Base-by-base conservation (phyloP, 2,113 vertebrate genomes). In the Orientallactaga bullata region DNA sequence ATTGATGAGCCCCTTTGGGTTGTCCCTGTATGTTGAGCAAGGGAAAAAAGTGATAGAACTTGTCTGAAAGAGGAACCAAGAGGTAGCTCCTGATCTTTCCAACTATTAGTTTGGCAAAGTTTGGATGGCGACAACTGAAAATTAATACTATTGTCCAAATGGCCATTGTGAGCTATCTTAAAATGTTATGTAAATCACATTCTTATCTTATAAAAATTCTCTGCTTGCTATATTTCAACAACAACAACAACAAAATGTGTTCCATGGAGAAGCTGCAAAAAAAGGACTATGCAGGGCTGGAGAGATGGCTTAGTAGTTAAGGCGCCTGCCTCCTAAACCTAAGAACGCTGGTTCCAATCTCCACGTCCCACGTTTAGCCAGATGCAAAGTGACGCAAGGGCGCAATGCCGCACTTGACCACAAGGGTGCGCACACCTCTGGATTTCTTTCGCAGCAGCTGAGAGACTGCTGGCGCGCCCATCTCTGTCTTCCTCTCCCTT, bases 51-150 rank as follows among this genome's bases (percentile, higher is more conserved):
- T 32, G 32, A 88, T 39, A 87, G 39, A 79, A 81, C 7, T 37
- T 77, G 24, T 77, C 61, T 90, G 65, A 81, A 93, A 86, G 55
- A 84, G 12, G 72, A 94, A 94, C 13, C 68, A 71, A 88, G 66
- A 51, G 30, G 73, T 7, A 0, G 12, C 7, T 30, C 35, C 2
- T 88, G 39, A 16, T 18, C 39, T 88, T 79, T 30, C 28, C 15
- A 37, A 24, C 24, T 78, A 51, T 74, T 69, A 35, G 87, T 78
- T 17, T 55, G n/a, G 55, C 4, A 85, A 10, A 92, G 4, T 2
- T 47, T 13, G 6, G 21, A 66, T 80, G 61, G 63, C 69, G 72
- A 73, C 30, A 69, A 58, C 0, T 69, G 39, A 93, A 93, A 93
- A 95, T 66, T 51, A 78, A 82, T 83, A 26, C 1, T 30, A 85